A percentile compares a stretch with the other conserved stretches of the same genome.
Conservation (phyloP, 2,797 vertebrate species). For the Cossypha caffra region DNA sequence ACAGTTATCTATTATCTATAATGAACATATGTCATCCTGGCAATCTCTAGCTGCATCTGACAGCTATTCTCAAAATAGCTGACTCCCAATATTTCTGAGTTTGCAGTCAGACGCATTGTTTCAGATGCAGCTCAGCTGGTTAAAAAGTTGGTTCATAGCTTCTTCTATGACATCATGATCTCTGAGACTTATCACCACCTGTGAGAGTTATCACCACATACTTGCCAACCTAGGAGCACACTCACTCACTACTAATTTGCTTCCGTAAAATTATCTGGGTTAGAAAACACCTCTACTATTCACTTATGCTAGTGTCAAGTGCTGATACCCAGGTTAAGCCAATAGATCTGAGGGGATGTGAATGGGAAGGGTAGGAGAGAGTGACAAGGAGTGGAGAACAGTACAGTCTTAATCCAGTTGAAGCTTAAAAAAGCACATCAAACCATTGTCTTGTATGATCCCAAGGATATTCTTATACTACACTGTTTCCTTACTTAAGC, state of each 20-base stretch:
- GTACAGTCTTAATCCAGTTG: not conserved
- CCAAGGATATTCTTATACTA: not conserved
- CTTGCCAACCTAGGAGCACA: not conserved
- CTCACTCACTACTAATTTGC: not conserved
- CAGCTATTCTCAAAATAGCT: not conserved
- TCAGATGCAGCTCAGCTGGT: not conserved
- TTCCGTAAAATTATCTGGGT: not conserved
- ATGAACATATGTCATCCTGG: not conserved
- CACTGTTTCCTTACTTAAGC: not conserved
- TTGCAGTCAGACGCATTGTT: not conserved
- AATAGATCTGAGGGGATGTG: not conserved
- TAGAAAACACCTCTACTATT: not conserved
- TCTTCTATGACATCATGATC: not conserved
- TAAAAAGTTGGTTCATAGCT: not conserved
- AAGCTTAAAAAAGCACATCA: not conserved
- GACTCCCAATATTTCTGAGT: not conserved
- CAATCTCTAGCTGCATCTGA: not conserved
- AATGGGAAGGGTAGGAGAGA: not conserved
- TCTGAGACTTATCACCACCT: not conserved
- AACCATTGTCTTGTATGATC: not conserved
- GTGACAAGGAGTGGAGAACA: accelerated
- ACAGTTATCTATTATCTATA: not conserved
- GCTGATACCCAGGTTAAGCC: not conserved
- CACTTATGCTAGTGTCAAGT: accelerated
- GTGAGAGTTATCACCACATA: not conserved